phyloP scores from a whole-genome alignment of 1,140 invertebrate species.

The Drosophila parabipectinata region DNA sequence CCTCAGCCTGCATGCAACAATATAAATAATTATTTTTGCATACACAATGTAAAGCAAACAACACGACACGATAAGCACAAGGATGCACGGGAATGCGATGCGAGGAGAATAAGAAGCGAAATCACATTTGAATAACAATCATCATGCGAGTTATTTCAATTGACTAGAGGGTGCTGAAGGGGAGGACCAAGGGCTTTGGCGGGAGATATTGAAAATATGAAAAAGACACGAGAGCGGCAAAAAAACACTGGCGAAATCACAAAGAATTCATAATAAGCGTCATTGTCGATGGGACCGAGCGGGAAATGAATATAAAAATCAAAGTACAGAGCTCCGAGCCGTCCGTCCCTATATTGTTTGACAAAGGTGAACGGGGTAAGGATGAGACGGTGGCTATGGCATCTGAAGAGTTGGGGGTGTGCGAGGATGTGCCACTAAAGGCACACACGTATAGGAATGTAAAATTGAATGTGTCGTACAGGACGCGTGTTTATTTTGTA shows the following conservation, averaged over 20 bases:
- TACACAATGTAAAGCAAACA: constrained; percentile 77
- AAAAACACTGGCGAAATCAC: constrained; percentile 65
- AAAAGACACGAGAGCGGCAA: constrained; percentile 57
- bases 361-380: constrained; percentile 74
- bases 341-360: constrained; percentile 13
- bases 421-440: constrained; percentile 16
- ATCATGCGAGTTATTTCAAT: constrained; percentile 77
- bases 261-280: constrained; percentile 83
- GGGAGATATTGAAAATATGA: constrained; percentile 78
- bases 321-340: constrained; percentile 56
- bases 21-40: constrained; percentile 83
- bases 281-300: constrained; percentile 77
- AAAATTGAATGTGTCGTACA: constrained; percentile 75
- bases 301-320: constrained; percentile 83
- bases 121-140: constrained; percentile 83
- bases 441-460: constrained; percentile 42
- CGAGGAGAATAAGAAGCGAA: constrained; percentile 55
- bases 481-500: constrained; percentile 64
- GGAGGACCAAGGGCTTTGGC: constrained; percentile 11
- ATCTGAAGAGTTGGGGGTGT: neutral
- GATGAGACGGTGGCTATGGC: neutral
- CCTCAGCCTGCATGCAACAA: constrained; percentile 58
- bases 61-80: constrained; percentile 54
- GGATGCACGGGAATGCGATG: constrained; percentile 58
- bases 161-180: constrained; percentile 27